Base-by-base conservation (phyloP, 2,113 vertebrate genomes). In the Melospiza georgiana region DNA sequence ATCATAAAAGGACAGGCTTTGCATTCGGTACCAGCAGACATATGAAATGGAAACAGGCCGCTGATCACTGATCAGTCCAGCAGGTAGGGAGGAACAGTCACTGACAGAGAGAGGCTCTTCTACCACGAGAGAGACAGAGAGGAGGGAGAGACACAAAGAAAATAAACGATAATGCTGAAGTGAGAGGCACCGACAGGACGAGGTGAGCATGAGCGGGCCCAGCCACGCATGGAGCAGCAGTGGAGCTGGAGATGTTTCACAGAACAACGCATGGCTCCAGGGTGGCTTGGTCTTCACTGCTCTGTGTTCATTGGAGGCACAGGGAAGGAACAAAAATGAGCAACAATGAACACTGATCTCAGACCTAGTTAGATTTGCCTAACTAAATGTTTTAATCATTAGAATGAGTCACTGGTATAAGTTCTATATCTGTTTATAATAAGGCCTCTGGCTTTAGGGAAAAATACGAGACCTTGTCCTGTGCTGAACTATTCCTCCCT, bases 1-100 rank as follows among this genome's bases (percentile, higher is more conserved):
- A 98, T 98, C 98, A 98, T 98, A 98, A 98, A 98, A 98, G 97
- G 98, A 98, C 96, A 98, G 97, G 97, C 98, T 99, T 97, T 98
- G 98, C 97, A 98, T 97, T 97, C 98, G 97, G 97, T 98, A 98
- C 98, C 98, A 98, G 98, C 98, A 98, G 98, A 98, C 97, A 97
- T 97, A 97, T 97, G 98, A 98, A 95, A 98, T 97, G 97, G 98
- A 98, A 97, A 98, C 97, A 81, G 98, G 97, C 97, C 97, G 98
- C 98, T 98, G 98, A 97, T 97, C 97, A 98, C 97, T 98, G 97
- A 97, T 97, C 94, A 98, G 96, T 98, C 98, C 98, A 97, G 97
- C 95, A 97, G 94, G 92, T 96, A 98, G 97, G 97, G 97, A 97
- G 97, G 95, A 95, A 98, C 96, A 98, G 97, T 97, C 98, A 98